These are phyloP conservation scores for Palloptera scutellata DNA, from an alignment of 2,888 invertebrate species.

Conservation along the genomic window DNA sequence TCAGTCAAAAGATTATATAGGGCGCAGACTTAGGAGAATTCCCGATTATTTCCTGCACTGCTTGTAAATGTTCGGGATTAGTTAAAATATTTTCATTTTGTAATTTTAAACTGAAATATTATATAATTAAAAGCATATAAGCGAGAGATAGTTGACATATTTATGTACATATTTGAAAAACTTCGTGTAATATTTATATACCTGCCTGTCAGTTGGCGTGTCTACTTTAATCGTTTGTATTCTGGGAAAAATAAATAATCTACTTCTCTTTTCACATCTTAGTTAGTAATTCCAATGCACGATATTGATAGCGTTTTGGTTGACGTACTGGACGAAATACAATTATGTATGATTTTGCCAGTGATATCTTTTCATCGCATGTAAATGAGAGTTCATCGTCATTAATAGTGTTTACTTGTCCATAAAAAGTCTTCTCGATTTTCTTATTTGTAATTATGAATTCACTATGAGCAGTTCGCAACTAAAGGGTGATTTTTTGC, in stretches of 20 bases:
- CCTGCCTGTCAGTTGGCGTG: neutral
- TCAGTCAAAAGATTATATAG: slow-evolving; percentile 86
- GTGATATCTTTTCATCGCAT: slow-evolving; percentile 39
- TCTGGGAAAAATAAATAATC: slow-evolving; percentile 19
- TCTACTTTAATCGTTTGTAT: no score
- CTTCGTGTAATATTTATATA: no score
- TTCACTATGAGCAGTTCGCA: no score
- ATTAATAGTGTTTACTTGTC: no score
- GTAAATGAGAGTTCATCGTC: no score
- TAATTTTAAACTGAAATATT: slow-evolving; percentile 36
- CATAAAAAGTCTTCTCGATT: slow-evolving; percentile 35
- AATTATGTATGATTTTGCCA: slow-evolving; percentile 42
- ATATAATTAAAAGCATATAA: no score
- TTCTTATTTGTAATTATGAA: neutral
- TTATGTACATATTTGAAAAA: no score
- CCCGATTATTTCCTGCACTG: slow-evolving; percentile 73
- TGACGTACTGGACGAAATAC: slow-evolving; percentile 51
- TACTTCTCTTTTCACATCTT: neutral
- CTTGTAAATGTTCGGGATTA: slow-evolving; percentile 71
- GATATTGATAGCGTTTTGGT: slow-evolving; percentile 53
- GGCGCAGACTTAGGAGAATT: slow-evolving; percentile 73
- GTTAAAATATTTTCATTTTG: slow-evolving; percentile 58
- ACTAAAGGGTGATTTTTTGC: no score
- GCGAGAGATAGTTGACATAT: no score
- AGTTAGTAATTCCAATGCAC: slow-evolving; percentile 47